Percentiles rank a stretch among this genome's conserved stretches.
Conservation (phyloP, 2,797 vertebrate species). For the Esox lucius region DNA sequence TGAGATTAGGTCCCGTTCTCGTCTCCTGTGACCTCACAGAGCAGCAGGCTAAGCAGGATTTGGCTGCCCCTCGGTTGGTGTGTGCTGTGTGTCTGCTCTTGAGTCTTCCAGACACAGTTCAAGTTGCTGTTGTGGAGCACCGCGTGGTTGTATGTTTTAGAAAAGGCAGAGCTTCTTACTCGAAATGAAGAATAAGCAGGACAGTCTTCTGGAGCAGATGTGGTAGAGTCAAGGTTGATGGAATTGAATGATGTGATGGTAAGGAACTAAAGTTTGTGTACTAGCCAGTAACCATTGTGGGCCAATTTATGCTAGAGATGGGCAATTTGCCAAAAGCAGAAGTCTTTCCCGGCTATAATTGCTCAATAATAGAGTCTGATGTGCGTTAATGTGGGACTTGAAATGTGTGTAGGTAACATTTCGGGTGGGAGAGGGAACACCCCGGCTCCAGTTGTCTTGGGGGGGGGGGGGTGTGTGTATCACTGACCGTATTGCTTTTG, state of each 20-base stretch:
- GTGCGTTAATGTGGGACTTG: too few species aligned
- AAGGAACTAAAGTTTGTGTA: conserved; percentile 29
- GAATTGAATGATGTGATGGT: conserved; percentile 59
- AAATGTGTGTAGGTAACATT: too few species aligned
- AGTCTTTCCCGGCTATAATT: too few species aligned
- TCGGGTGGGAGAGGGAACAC: too few species aligned
- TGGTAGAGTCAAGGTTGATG: conserved; percentile 55
- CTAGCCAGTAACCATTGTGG: neutral
- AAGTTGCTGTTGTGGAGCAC: conserved; percentile 3
- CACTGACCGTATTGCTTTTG: too few species aligned
- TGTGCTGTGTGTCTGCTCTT: conserved; percentile 7
- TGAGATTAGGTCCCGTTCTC: conserved; percentile 73
- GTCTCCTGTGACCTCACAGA: conserved; percentile 73
- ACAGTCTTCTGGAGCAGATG: conserved; percentile 46
- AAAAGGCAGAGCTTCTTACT: neutral
- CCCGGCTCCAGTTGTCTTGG: too few species aligned
- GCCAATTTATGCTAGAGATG: neutral
- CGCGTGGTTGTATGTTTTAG: neutral
- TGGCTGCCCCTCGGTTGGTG: conserved; percentile 69
- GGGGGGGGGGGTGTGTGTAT: too few species aligned
- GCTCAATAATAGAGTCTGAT: too few species aligned
- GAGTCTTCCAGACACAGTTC: conserved; percentile 11
- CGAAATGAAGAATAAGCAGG: conserved; percentile 13
- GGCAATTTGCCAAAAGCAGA: too few species aligned
- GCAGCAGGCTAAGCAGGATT: conserved; percentile 76